Evolutionary conservation across 1,140 invertebrate species (phyloP), one percentile per base, ranked within the genome.

Genomic region (Cephus cinctus): DNA sequence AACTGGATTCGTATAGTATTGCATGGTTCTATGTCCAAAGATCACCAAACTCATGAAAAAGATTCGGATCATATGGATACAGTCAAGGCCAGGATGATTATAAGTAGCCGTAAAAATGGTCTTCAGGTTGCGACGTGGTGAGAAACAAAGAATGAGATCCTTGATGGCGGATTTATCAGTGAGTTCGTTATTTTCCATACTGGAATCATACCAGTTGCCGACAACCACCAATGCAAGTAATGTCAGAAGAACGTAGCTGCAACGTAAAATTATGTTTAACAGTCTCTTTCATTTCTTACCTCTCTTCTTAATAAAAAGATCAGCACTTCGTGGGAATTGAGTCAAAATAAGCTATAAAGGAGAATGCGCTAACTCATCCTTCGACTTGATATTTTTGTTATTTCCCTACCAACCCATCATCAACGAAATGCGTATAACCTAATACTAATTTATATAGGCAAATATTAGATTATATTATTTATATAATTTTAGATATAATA

Each of bases 141-240:
- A 75, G 43, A 76, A 71, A 31, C 70, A 74, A 14, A 67, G 57
- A 2, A 74, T 21, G 11, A 65, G 6, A 27, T 67, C 48, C 4
- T 18, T 16, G 0, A 3, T 20, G 1, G 30, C 9, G 2, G 56
- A 52, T 5, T 14, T 22, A 5, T 43, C 9, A 19, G 50, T 35
- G 4, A 50, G 42, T 3, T 54, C 51, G 5, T 55, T 36, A 4
- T 18, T 34, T 8, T 36, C 34, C 21, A 54, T 27, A 2, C 35
- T 40, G 1, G 45, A 45, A 34, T 72, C 67, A 36, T 65, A 69
- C 27, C 60, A 47, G 0, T 61, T 69, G 8, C 57, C 50, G 1
- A 55, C 15, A 3, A 61, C 27, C 2, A 63, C 57, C 2, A 69
- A 22, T 5, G 19, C 5, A 16, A 62, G 20, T 1, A 66, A 39